phyloP scores from a whole-genome alignment of 2,888 invertebrate genomes.

The Nephrocerus scutellatus region DNA sequence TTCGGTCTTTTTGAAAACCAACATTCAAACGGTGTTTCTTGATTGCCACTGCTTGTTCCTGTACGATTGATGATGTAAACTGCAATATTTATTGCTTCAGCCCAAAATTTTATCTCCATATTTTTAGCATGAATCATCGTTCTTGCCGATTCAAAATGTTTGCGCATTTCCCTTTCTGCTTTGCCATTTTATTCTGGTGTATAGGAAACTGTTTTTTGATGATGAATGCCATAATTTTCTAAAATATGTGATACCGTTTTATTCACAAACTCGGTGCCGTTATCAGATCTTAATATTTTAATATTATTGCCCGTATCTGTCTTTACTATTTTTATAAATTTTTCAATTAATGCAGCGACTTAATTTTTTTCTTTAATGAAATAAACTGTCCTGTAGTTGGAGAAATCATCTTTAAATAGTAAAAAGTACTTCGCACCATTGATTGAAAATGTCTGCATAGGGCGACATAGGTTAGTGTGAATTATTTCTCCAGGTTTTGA shows the following conservation, averaged over 20 bases:
- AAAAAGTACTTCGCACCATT: slow-evolving; percentile 23
- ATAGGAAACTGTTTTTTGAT: slow-evolving; percentile 28
- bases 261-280: slow-evolving; percentile 29
- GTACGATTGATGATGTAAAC: slow-evolving; percentile 36
- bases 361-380: slow-evolving; percentile 23
- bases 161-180: slow-evolving; percentile 36
- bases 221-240: slow-evolving; percentile 24
- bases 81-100: slow-evolving; percentile 38
- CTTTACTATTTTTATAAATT: slow-evolving; percentile 22
- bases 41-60: slow-evolving; percentile 21
- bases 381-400: slow-evolving; percentile 19
- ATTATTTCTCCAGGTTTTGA: slow-evolving; percentile 19
- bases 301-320: slow-evolving; percentile 23
- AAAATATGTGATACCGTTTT: slow-evolving; percentile 23
- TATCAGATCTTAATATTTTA: slow-evolving; percentile 27
- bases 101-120: slow-evolving; percentile 33
- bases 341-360: slow-evolving; percentile 12
- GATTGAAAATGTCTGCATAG: slow-evolving; percentile 21
- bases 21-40: slow-evolving; percentile 30
- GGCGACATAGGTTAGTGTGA: slow-evolving; percentile 26
- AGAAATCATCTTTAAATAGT: slow-evolving; percentile 23
- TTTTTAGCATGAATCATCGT: slow-evolving; percentile 23
- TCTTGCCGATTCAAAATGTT: slow-evolving; percentile 34
- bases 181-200: slow-evolving; percentile 40
- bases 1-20: slow-evolving; percentile 23